Conservation (phyloP, 30 jellyfish, hydroid and myxozoan genomes). For the Nemopilema nomurai region DNA sequence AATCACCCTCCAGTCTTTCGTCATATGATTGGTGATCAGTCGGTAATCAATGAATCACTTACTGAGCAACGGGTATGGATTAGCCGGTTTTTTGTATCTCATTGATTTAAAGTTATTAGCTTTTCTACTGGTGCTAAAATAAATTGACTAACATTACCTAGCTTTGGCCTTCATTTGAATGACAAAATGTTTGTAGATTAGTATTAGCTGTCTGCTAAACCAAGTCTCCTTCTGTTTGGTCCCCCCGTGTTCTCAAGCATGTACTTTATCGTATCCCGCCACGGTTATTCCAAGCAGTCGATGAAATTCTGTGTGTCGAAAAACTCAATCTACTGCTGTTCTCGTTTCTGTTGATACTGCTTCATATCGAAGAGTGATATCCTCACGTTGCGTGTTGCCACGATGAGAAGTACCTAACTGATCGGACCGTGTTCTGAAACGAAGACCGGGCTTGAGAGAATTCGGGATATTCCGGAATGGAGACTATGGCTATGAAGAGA, state of each 20-base stretch:
- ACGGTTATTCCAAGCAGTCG: neutral
- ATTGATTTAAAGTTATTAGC: no score
- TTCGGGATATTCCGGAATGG: conserved; percentile 7
- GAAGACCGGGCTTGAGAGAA: neutral
- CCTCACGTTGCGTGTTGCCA: neutral
- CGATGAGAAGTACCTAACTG: neutral
- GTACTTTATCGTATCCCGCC: conserved; percentile 23
- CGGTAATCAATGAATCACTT: neutral
- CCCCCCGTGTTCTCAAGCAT: conserved; percentile 30
- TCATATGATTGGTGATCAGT: neutral
- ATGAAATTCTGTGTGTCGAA: neutral
- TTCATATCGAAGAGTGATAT: neutral
- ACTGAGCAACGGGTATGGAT: neutral
- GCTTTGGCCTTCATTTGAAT: no score
- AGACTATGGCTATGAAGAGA: conserved; percentile 1
- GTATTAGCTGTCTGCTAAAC: neutral
- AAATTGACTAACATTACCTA: no score
- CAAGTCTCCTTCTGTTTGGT: neutral
- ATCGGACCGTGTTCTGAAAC: neutral
- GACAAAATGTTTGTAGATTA: no score
- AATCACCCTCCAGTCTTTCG: neutral
- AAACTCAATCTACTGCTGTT: neutral
- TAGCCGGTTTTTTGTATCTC: neutral
- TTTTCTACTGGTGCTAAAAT: no score
- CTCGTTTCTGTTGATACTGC: neutral